Base-by-base conservation (phyloP, 2,888 invertebrate genomes). In the Oligia strigilis region DNA sequence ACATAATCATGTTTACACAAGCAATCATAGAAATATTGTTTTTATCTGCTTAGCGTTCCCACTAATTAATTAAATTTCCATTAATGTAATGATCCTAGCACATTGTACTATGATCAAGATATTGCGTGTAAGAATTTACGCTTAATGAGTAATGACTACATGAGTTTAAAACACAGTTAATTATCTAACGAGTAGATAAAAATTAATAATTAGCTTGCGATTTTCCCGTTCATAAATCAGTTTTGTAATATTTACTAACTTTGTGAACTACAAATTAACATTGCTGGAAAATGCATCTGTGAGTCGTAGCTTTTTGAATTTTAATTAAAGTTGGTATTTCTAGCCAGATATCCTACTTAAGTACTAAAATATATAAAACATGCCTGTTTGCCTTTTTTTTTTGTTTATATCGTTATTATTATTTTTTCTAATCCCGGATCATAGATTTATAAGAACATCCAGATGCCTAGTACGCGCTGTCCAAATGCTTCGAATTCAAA, bases 51-150 rank as follows among this genome's bases (percentile, higher is more conserved):
- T 23, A 23, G n/a, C n/a, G n/a, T 72, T 72, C 29, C 14, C 23
- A 72, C 11, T 36, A n/a, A 72, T 60, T 43, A 29, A 55, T 55
- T 55, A 14, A 0, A 55, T 75, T 69, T 70, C 43, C 4, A 60
- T 9, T 4, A 9, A 60, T 13, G n/a, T 60, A 60, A 60, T 29
- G 60, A 60, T n/a, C 13, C n/a, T n/a, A 60, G 60, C 62, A 62
- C 62, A 29, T 14, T 62, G 29, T 62, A 6, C 62, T 62, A 62
- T 40, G 23, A 40, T 49, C 49, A 40, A 36, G 11, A 29, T 19
- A n/a, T 66, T 17, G 74, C 75, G 60, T 74, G 60, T 49, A 60
- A 60, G 46, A 74, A 74, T 76, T 40, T 58, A n/a, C 36, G 23
- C 6, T 14, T 58, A 46, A 46, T 36, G 5, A 36, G 5, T 69